Base-by-base conservation (phyloP, 2,113 vertebrate genomes). In the Maccullochella peelii region DNA sequence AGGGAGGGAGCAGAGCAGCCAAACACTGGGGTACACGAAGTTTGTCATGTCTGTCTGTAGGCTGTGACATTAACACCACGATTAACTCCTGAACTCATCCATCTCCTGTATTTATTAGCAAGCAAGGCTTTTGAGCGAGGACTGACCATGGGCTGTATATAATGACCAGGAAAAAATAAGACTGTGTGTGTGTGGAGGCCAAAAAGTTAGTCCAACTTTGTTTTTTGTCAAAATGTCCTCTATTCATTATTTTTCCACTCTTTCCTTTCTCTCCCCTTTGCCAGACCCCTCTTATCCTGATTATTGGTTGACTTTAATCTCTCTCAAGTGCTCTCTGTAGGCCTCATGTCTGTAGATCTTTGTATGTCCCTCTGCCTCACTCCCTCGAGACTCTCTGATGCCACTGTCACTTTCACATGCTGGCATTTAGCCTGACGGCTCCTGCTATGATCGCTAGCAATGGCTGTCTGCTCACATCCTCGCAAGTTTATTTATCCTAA, bases 11-110 rank as follows among this genome's bases (percentile, higher is more conserved):
- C 44, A 63, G 66, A 84, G 74, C 62, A 80, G 83, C 81, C 58
- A 69, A 73, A 73, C 86, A 49, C 67, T 52, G 76, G 71, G 76
- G 66, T 77, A 73, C 68, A 74, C 57, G 72, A 72, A 77, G 82
- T 89, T 81, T 83, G 83, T 89, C 88, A 88, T 72, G 27, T 86
- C 74, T 84, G 74, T 80, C 73, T 81, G 80, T 74, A 79, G 87
- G 82, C 79, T 82, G 86, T 86, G 82, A 87, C 89, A 83, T 91
- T 86, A 87, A 83, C 57, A 87, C 67, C 69, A 90, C 90, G 76
- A 92, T 81, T 78, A 82, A 80, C 80, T 83, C 75, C 47, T 57
- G 9, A 62, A 83, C 63, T 87, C 70, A 79, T 82, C 71, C 81
- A 76, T 88, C 79, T 86, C 20, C 57, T 66, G 42, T 77, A 73